Evolutionary conservation across 1,140 invertebrate species (phyloP).

Genomic region (Heliothis subflexa): DNA sequence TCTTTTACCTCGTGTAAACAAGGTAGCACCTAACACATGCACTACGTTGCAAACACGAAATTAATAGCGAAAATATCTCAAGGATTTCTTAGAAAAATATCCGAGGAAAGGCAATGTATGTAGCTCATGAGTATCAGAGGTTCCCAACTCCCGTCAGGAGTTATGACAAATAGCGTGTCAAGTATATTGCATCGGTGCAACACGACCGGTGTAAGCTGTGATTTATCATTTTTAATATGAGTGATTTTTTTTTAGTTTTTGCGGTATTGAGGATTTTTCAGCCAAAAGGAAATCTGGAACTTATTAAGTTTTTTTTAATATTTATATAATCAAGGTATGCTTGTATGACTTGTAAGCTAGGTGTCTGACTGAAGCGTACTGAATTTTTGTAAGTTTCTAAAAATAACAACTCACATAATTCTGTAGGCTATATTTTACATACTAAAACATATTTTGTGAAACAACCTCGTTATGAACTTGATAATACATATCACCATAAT

Average conservation of each 20-base stretch:
- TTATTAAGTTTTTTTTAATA: no score
- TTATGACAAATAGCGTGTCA: conserved; percentile 42
- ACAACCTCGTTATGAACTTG: no score
- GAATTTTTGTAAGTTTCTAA: no score
- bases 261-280: neutral
- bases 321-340: no score
- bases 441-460: no score
- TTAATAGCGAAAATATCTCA: conserved; percentile 1
- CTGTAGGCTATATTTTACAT: no score
- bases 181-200: conserved; percentile 46
- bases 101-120: conserved; percentile 11
- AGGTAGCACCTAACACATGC: neutral
- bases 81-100: conserved; percentile 22
- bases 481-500: no score
- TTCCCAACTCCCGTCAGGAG: conserved; percentile 17
- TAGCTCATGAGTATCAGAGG: conserved; percentile 8
- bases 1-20: neutral
- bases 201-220: conserved; percentile 12
- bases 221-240: conserved; percentile 48
- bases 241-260: conserved; percentile 3
- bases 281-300: neutral
- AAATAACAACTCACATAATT: no score
- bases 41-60: neutral
- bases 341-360: no score
- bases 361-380: no score